Conservation (phyloP, 2,888 invertebrate genomes). For the Acanthosepion esculentum region DNA sequence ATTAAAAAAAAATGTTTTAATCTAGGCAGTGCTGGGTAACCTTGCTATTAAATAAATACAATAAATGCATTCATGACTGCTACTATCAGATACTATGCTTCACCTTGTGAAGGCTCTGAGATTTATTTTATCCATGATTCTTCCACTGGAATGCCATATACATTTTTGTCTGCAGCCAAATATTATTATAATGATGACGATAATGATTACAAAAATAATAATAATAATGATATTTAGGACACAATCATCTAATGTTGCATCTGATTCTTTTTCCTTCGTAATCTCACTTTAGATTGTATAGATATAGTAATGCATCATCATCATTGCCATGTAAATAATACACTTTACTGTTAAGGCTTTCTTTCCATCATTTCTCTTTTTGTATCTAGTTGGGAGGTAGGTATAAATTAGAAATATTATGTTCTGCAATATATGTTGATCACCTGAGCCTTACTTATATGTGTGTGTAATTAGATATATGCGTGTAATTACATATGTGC, state of each 20-base stretch:
- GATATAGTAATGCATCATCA: constrained; percentile 17
- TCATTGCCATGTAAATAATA: neutral
- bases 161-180: no score
- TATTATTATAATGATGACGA: no score
- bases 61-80: constrained; percentile 2
- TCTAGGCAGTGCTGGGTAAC: neutral
- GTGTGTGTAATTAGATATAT: neutral
- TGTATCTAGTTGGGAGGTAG: neutral
- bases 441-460: neutral
- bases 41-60: neutral
- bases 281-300: neutral
- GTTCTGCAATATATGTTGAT: neutral
- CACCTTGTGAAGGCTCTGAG: neutral
- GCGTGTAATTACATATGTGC: neutral
- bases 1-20: neutral
- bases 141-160: neutral
- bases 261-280: neutral
- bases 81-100: neutral
- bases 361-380: neutral
- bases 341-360: neutral
- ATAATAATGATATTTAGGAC: no score
- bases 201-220: no score
- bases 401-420: constrained; percentile 33
- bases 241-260: neutral
- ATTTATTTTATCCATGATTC: neutral